phyloP scores from a whole-genome alignment of 2,113 vertebrate genomes.

The Zapus hudsonius region DNA sequence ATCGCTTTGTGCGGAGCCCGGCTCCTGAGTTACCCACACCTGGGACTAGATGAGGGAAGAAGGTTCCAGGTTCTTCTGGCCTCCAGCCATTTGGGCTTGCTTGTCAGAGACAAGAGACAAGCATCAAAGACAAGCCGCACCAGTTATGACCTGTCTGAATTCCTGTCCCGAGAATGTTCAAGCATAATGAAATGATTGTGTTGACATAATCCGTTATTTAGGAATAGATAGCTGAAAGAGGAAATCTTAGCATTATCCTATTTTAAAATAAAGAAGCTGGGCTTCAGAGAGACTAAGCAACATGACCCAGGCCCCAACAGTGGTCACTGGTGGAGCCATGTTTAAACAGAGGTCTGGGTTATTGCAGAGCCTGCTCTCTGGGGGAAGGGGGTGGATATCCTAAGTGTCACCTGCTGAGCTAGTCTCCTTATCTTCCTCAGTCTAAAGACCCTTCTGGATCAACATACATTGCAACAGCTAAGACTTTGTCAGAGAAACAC shows the following conservation, averaged over 20 bases:
- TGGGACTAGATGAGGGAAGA: background rate
- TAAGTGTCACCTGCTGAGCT: background rate
- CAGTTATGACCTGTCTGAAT: background rate
- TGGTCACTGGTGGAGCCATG: background rate
- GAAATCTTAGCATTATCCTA: background rate
- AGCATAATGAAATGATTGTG: background rate
- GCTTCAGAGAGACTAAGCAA: conserved; percentile 24
- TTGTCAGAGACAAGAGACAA: background rate
- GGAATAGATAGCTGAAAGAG: background rate
- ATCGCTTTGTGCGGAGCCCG: background rate
- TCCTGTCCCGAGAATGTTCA: background rate
- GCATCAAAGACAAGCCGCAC: background rate
- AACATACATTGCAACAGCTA: background rate
- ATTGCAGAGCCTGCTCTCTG: background rate
- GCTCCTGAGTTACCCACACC: background rate
- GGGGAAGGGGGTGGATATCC: background rate
- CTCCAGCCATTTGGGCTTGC: background rate
- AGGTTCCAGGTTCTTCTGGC: background rate
- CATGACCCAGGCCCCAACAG: background rate
- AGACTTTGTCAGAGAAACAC: conserved; percentile 52
- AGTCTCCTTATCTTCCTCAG: background rate
- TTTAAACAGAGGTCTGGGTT: background rate
- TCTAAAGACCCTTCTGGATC: background rate
- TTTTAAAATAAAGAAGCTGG: conserved; percentile 26
- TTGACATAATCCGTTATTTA: background rate